phyloP scores from a whole-genome alignment of 30 jellyfish, hydroid and myxozoan genomes.

The Hydractinia symbiolongicarpus region DNA sequence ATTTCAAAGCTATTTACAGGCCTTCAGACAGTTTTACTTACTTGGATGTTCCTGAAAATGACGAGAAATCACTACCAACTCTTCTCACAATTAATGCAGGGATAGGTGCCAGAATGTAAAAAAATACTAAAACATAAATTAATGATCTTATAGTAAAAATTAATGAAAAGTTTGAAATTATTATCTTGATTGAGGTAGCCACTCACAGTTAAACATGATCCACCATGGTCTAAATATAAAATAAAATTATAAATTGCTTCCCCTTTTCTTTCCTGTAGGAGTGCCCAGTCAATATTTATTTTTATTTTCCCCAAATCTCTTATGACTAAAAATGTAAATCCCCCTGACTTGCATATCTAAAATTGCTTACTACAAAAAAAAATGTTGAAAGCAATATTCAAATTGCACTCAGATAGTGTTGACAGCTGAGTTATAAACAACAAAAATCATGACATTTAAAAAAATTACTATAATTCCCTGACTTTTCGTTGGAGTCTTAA shows the following conservation, averaged over 20 bases:
- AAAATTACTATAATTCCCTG: no score
- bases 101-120: slow-evolving; percentile 80
- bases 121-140: slow-evolving; percentile 57
- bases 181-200: background rate
- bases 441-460: background rate
- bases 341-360: no score
- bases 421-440: background rate
- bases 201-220: slow-evolving; percentile 82
- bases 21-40: slow-evolving; percentile 17
- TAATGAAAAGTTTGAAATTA: background rate
- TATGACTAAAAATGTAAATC: no score
- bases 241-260: background rate
- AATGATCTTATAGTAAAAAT: background rate
- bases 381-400: no score
- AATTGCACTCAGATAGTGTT: no score
- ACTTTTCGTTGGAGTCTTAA: no score
- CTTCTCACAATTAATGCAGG: slow-evolving; percentile 75
- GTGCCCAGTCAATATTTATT: background rate
- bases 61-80: slow-evolving; percentile 60
- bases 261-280: background rate
- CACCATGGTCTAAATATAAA: slow-evolving; percentile 78
- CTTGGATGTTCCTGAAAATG: slow-evolving; percentile 81
- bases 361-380: no score
- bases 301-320: background rate
- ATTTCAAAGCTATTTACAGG: background rate